Evolutionary conservation across 2,888 invertebrate species (phyloP).

Genomic region (Pharmacophagus antenor): DNA sequence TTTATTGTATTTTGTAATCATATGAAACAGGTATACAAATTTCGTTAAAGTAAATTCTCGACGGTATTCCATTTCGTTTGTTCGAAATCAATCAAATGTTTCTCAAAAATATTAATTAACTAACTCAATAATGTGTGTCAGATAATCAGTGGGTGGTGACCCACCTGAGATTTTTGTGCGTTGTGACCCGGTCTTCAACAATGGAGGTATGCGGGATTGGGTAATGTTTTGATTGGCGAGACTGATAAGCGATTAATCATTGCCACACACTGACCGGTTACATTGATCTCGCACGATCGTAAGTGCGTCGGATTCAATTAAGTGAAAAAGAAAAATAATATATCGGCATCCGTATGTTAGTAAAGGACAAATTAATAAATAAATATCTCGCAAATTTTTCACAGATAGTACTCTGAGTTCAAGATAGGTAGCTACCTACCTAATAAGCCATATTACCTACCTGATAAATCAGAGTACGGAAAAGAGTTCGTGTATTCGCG

Average conservation of each 20-base stretch:
- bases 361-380: too few species aligned
- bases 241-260: slow-evolving; percentile 66
- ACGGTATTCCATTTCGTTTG: too few species aligned
- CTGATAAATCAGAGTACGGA: too few species aligned
- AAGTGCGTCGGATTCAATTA: slow-evolving; percentile 64
- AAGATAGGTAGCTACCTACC: too few species aligned
- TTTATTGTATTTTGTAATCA: too few species aligned
- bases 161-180: slow-evolving; percentile 40
- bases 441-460: too few species aligned
- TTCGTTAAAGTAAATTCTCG: too few species aligned
- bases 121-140: slow-evolving; percentile 23
- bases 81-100: too few species aligned
- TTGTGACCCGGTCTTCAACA: slow-evolving; percentile 44
- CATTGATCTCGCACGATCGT: slow-evolving; percentile 52
- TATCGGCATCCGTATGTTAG: slow-evolving; percentile 31
- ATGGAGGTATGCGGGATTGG: slow-evolving; percentile 46
- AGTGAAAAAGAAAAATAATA: slow-evolving; percentile 46
- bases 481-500: too few species aligned
- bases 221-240: slow-evolving; percentile 58
- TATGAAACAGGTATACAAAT: too few species aligned
- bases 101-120: slow-evolving; percentile 14
- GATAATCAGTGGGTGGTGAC: slow-evolving; percentile 16
- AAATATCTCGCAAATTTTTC: too few species aligned
- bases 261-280: slow-evolving; percentile 48
- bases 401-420: too few species aligned